These are phyloP conservation scores for Monarcha castaneiventris DNA, from an alignment of 2,113 vertebrate species.

Conservation along the genomic window DNA sequence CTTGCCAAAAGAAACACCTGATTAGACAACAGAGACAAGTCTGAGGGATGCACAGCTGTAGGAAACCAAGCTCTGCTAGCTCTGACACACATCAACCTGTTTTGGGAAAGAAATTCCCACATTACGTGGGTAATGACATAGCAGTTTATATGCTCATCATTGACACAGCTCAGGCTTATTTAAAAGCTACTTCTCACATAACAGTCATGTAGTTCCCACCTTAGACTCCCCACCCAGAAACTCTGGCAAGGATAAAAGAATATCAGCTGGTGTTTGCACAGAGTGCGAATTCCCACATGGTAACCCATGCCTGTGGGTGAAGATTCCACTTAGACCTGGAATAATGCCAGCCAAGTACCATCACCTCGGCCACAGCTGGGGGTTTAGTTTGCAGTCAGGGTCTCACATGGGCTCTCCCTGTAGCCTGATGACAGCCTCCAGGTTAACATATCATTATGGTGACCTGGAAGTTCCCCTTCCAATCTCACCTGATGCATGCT, in stretches of 20 bases:
- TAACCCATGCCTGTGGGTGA: not conserved
- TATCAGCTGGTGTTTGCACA: not conserved
- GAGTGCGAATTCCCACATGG: not conserved
- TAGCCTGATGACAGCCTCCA: not conserved
- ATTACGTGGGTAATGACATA: not conserved
- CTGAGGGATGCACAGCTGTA: not conserved
- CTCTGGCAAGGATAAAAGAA: not conserved
- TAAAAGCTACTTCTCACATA: not conserved
- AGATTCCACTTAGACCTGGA: not conserved
- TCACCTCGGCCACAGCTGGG: not conserved
- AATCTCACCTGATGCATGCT: not conserved
- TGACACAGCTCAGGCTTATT: not conserved
- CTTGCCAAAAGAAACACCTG: not conserved
- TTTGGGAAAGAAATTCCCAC: not conserved
- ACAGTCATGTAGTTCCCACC: not conserved
- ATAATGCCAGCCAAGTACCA: not conserved
- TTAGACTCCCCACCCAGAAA: not conserved
- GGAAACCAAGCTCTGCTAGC: not conserved
- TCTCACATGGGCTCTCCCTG: not conserved
- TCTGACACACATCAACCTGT: not conserved
- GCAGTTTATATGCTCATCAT: not conserved
- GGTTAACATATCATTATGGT: rapidly evolving
- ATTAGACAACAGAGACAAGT: not conserved
- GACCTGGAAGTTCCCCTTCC: not conserved
- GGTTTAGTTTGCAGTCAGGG: not conserved